A percentile compares a stretch with the other conserved stretches of the same genome.
These are phyloP conservation scores for Orthosia gothica DNA, from an alignment of 2,888 invertebrate species.

Conservation along the genomic window DNA sequence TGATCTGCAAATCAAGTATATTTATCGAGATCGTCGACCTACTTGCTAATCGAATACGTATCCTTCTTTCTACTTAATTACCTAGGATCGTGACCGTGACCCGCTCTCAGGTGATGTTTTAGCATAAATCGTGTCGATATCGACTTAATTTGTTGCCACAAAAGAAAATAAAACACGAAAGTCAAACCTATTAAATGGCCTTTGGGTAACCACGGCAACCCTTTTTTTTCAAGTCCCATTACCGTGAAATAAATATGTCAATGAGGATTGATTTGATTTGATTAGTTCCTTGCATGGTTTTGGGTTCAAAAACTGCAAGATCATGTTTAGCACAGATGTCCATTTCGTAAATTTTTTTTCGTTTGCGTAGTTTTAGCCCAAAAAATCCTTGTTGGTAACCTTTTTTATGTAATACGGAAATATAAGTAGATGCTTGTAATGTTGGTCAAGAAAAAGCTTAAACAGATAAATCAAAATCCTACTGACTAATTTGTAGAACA, in stretches of 20 bases:
- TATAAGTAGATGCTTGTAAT: not conserved
- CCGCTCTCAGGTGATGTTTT: constrained; percentile 18
- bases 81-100: constrained; percentile 12
- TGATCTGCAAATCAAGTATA: constrained; percentile 4
- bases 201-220: not conserved
- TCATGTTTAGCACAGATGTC: not conserved
- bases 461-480: no score
- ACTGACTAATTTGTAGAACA: not conserved
- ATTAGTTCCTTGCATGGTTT: not conserved
- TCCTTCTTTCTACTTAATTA: constrained; percentile 39
- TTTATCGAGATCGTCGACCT: constrained; percentile 9
- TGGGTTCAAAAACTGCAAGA: not conserved
- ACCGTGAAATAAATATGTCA: not conserved
- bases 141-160: not conserved
- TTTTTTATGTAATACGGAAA: not conserved
- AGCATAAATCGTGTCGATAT: constrained; percentile 29
- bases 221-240: not conserved
- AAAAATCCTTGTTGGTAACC: not conserved
- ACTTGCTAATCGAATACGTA: constrained; percentile 4
- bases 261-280: not conserved
- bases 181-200: not conserved
- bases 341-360: not conserved
- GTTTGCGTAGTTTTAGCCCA: not conserved
- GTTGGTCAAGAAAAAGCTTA: not conserved
- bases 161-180: not conserved